A percentile compares a stretch with the other conserved stretches of the same genome.
Evolutionary conservation across 2,113 vertebrate species (phyloP).

Genomic region (Puntigrus tetrazona): DNA sequence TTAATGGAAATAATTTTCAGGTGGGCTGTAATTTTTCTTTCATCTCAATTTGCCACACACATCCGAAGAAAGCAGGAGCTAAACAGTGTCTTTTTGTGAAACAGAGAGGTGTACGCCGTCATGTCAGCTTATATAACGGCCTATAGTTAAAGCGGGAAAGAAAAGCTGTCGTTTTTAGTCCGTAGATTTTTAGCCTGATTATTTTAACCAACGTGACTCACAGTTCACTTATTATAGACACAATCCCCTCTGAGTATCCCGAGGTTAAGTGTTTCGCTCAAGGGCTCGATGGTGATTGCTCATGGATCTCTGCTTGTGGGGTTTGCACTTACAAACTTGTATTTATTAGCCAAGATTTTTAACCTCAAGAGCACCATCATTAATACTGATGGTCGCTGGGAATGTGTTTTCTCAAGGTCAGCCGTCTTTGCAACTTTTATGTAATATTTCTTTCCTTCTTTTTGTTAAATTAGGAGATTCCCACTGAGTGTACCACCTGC

Average conservation of each 20-base stretch:
- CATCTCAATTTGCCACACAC: conserved; percentile 34
- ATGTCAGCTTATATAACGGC: neutral
- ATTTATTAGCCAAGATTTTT: neutral
- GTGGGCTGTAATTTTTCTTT: conserved; percentile 40
- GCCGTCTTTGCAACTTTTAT: neutral
- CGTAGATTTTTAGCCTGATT: neutral
- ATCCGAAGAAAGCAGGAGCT: conserved; percentile 16
- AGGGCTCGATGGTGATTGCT: conserved; percentile 24
- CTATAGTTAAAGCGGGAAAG: neutral
- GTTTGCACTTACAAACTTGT: neutral
- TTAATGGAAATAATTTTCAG: conserved; percentile 37
- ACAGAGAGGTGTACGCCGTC: neutral
- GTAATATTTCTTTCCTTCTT: neutral
- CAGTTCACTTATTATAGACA: neutral
- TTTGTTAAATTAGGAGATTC: neutral
- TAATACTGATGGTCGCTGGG: conserved; percentile 11
- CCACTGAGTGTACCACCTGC: neutral
- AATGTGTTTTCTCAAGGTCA: conserved; percentile 18
- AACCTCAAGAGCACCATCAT: neutral
- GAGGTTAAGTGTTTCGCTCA: conserved; percentile 22
- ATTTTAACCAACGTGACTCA: conserved; percentile 10
- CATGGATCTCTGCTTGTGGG: neutral
- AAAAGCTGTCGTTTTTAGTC: neutral
- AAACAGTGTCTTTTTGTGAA: neutral
- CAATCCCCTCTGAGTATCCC: neutral